Base-by-base conservation (phyloP, 2,113 vertebrate species). In the Suncus etruscus region DNA sequence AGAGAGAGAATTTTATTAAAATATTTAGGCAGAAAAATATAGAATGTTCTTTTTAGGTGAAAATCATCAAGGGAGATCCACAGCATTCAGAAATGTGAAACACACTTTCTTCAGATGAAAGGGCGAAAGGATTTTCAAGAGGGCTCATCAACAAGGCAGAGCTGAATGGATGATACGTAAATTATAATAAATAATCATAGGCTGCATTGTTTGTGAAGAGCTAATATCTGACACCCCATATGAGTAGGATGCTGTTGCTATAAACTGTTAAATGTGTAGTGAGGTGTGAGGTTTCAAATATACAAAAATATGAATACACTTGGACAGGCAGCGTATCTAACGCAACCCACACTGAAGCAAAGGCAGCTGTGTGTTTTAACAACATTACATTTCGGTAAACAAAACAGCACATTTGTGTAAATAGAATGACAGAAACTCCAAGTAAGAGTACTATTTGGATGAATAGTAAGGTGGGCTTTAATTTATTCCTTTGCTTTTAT, bases 361-460 rank as follows among this genome's bases (percentile, higher is more conserved):
- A 8, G 11, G 69, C 87, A 88, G 73, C 87, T 94, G 85, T 94
- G 47, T 70, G 48, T 78, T 92, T 86, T 76, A 83, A 83, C 54
- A 93, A 85, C 73, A 91, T 10, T 8, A 83, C 39, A 68, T 47
- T 84, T 70, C 90, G 61, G 48, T 91, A 95, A 96, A 93, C 54
- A 92, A 92, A 91, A 92, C 9, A 83, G 24, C 27, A 92, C 76
- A 87, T 90, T 70, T 94, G 54, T 89, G 87, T 94, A 80, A 93
- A 86, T 61, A 85, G 72, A 89, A 89, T 78, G 79, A 83, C 89
- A 95, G 54, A 80, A 81, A 95, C 80, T 90, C 63, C n/a, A 93
- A 91, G 92, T 94, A 96, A 95, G 50, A n/a, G n/a, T n/a, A n/a
- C n/a, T n/a, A n/a, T n/a, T n/a, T n/a, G n/a, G 54, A 58, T 58